Evolutionary conservation across 2,888 invertebrate genomes (phyloP).

Genomic region (Cerastis leucographa): DNA sequence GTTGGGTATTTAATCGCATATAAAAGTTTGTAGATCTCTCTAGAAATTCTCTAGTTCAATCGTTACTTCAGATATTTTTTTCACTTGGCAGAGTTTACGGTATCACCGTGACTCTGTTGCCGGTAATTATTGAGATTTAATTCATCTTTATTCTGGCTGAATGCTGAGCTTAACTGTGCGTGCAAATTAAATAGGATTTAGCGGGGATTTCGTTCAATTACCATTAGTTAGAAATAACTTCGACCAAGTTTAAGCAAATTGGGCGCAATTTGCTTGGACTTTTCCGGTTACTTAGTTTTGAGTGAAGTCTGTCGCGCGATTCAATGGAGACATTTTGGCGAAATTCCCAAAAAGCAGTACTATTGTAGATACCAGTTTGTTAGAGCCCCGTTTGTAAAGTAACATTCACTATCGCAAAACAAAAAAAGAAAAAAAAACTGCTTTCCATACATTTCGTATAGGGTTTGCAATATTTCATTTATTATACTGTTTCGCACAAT

Average conservation of each 20-base stretch:
- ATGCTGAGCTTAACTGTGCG: conserved; percentile 34
- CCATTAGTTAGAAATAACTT: conserved; percentile 21
- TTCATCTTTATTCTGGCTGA: conserved; percentile 58
- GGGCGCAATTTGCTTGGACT: conserved; percentile 35
- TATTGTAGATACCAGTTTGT: too few relatives aligned
- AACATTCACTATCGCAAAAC: too few relatives aligned
- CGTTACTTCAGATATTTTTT: neutral
- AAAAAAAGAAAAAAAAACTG: too few relatives aligned
- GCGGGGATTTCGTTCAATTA: conserved; percentile 55
- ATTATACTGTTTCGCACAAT: too few relatives aligned
- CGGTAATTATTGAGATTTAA: conserved; percentile 47
- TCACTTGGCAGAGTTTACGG: conserved; percentile 16
- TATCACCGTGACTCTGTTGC: conserved; percentile 18
- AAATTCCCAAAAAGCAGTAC: too few relatives aligned
- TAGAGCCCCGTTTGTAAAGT: too few relatives aligned
- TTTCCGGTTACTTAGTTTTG: conserved; percentile 23
- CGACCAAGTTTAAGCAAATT: neutral
- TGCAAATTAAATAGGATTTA: conserved; percentile 50
- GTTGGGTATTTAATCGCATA: neutral
- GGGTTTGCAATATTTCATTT: too few relatives aligned
- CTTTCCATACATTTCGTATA: too few relatives aligned
- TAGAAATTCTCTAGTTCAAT: neutral
- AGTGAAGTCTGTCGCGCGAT: conserved; percentile 8
- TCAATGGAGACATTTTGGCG: conserved; percentile 3
- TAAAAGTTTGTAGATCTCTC: neutral